Percentiles rank a stretch among this genome's conserved stretches.
These are phyloP conservation scores for Florisuga fusca DNA, from an alignment of 2,797 vertebrate genomes.

Conservation along the genomic window DNA sequence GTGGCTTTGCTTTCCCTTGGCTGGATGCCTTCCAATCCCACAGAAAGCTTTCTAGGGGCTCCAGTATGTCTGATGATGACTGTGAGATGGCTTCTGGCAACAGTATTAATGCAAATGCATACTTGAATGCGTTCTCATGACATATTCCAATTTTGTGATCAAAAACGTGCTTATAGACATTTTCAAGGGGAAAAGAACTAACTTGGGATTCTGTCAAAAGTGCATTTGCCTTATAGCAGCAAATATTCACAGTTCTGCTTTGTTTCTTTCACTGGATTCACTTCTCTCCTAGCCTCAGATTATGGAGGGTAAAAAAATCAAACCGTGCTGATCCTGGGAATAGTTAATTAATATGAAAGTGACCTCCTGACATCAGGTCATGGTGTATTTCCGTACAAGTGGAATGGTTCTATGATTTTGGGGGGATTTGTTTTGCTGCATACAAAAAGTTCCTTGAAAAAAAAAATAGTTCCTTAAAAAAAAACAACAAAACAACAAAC, in stretches of 20 bases:
- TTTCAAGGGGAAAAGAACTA: neutral
- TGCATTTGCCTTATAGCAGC: neutral
- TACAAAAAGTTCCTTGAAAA: neutral
- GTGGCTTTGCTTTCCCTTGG: constrained; percentile 34
- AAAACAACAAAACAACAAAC: neutral
- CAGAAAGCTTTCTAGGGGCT: constrained; percentile 67
- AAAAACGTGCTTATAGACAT: constrained; percentile 32
- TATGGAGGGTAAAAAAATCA: neutral
- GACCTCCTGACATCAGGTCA: neutral
- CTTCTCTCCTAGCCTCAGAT: neutral
- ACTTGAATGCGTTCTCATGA: constrained; percentile 19
- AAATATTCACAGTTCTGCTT: neutral
- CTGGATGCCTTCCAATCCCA: constrained; percentile 61
- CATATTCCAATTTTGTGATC: constrained; percentile 32
- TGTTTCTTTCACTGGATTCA: neutral
- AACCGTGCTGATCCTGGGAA: neutral
- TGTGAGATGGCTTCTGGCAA: constrained; percentile 66
- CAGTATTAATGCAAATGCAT: constrained; percentile 5
- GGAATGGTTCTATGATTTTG: neutral
- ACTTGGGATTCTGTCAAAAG: constrained; percentile 8
- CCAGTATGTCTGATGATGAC: constrained; percentile 62
- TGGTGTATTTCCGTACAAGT: neutral
- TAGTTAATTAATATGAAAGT: neutral
- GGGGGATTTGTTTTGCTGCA: neutral
- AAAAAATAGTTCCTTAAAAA: neutral